These are phyloP conservation scores for Lucinisca nassula DNA, from an alignment of 2,888 invertebrate genomes.

Conservation along the genomic window DNA sequence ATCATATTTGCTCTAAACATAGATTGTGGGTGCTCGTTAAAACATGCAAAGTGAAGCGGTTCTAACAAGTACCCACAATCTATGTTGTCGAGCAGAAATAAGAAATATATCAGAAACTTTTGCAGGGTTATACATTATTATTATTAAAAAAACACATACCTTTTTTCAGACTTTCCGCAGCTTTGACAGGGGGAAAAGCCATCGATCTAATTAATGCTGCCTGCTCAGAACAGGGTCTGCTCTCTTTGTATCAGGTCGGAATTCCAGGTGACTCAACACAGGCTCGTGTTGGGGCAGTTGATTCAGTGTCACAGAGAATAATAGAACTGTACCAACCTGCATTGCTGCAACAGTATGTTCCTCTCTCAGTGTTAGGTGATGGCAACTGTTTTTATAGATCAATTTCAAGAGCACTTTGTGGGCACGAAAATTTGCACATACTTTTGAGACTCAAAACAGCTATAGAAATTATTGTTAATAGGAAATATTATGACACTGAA, in stretches of 20 bases:
- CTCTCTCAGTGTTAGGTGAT: neutral
- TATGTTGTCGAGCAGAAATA: too few relatives aligned
- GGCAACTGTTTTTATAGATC: neutral
- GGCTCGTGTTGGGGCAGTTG: neutral
- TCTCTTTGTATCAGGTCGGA: neutral
- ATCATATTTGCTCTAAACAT: too few relatives aligned
- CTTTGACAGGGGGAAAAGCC: neutral
- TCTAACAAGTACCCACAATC: too few relatives aligned
- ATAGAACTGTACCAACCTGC: neutral
- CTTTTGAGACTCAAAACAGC: neutral
- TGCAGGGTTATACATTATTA: too few relatives aligned
- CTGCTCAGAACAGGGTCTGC: conserved; percentile 1
- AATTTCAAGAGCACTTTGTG: neutral
- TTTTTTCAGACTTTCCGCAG: neutral
- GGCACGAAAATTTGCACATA: neutral
- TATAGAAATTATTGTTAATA: neutral
- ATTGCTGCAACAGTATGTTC: neutral
- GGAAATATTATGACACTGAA: neutral
- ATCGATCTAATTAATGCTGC: neutral
- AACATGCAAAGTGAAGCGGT: too few relatives aligned
- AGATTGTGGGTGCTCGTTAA: too few relatives aligned
- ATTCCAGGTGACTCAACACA: neutral
- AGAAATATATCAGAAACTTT: too few relatives aligned
- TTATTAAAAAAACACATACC: too few relatives aligned
- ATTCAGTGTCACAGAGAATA: neutral